Conservation (phyloP, 2,888 invertebrate species). For the Agapetus fuscipes region DNA sequence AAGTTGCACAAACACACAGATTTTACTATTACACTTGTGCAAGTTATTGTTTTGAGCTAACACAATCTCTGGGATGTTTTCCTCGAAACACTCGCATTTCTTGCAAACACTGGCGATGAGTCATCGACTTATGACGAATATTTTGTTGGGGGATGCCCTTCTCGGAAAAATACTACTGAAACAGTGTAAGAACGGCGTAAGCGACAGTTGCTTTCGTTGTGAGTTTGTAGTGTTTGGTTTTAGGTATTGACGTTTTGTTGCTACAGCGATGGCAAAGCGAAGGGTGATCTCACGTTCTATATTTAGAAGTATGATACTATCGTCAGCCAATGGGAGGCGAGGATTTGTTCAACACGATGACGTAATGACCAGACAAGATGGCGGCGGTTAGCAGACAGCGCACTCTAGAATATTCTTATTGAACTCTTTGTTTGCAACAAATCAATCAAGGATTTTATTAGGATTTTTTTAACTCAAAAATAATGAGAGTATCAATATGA, state of each 20-base stretch:
- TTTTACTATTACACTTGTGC: background rate
- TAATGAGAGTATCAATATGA: no score
- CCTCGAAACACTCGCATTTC: constrained; percentile 9
- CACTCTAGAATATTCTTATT: no score
- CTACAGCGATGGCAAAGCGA: constrained; percentile 25
- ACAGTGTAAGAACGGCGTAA: constrained; percentile 9
- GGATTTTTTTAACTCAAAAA: no score
- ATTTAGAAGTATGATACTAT: constrained; percentile 32
- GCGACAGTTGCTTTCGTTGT: background rate
- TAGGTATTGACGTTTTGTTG: constrained; percentile 10
- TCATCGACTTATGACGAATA: constrained; percentile 17
- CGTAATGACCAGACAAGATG: no score
- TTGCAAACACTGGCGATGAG: constrained; percentile 10
- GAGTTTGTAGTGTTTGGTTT: background rate
- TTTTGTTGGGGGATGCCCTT: constrained; percentile 19
- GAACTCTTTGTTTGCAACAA: no score
- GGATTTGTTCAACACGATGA: constrained; percentile 9
- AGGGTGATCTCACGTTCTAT: constrained; percentile 39
- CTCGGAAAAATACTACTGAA: constrained; percentile 12
- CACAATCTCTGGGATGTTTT: background rate
- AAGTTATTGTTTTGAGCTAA: no score
- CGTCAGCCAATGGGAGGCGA: constrained; percentile 33
- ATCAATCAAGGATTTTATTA: no score
- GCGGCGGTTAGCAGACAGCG: no score
- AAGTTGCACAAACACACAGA: background rate